Evolutionary conservation across 1,140 invertebrate genomes (phyloP).

Genomic region (Gryllus bimaculatus): DNA sequence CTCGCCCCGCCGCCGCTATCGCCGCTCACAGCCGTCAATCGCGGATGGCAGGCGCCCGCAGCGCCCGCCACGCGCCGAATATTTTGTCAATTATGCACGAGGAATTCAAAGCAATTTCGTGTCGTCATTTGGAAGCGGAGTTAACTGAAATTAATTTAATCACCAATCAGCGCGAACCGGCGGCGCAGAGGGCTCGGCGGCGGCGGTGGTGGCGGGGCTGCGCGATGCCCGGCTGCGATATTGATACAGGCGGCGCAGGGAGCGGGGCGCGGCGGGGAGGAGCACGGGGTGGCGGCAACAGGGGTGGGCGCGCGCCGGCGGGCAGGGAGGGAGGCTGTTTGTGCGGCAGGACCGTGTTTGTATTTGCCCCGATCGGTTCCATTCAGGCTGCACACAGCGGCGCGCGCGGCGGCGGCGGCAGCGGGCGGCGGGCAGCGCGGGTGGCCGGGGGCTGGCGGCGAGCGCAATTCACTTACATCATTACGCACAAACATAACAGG

Average conservation of each 20-base stretch:
- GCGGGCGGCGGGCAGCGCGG: too few species aligned
- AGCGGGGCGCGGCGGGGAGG: too few species aligned
- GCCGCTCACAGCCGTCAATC: not conserved
- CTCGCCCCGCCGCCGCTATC: too few species aligned
- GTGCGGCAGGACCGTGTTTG: not conserved
- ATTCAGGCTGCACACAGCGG: not conserved
- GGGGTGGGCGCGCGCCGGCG: too few species aligned
- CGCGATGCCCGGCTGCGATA: not conserved
- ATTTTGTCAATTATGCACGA: not conserved
- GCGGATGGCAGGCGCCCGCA: not conserved
- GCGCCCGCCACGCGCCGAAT: not conserved
- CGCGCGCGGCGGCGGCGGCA: too few species aligned
- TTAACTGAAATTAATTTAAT: conserved; percentile 6
- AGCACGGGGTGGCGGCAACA: too few species aligned
- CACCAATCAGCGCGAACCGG: not conserved
- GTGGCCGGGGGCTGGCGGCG: not conserved
- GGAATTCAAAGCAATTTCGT: conserved; percentile 4
- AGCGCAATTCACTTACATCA: conserved; percentile 1
- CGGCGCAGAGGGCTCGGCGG: too few species aligned
- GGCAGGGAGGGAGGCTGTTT: not conserved
- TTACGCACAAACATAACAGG: not conserved
- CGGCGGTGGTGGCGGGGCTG: too few species aligned
- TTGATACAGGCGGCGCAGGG: not conserved
- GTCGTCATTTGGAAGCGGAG: conserved; percentile 2
- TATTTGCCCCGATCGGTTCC: conserved; percentile 2